These are phyloP conservation scores for Crax fasciolata DNA, from an alignment of 2,797 vertebrate species.

Conservation along the genomic window DNA sequence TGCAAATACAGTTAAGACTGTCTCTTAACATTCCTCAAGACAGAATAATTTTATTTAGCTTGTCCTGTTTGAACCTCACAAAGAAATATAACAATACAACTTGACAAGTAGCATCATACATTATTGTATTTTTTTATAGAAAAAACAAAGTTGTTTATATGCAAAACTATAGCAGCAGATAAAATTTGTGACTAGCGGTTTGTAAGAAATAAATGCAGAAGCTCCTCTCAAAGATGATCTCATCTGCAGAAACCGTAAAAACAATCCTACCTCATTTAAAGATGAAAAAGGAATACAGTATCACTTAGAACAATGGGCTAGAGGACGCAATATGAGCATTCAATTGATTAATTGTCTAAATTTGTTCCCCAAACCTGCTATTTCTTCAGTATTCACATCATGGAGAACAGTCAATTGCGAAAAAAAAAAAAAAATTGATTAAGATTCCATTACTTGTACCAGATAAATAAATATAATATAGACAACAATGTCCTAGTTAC, in stretches of 20 bases:
- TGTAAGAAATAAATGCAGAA: conserved; percentile 52
- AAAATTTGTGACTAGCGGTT: conserved; percentile 45
- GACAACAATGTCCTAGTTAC: background rate
- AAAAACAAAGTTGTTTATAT: background rate
- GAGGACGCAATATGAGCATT: background rate
- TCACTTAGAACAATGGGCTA: conserved; percentile 35
- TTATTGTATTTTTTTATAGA: background rate
- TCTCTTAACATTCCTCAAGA: conserved; percentile 5
- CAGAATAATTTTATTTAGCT: background rate
- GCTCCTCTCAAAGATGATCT: conserved; percentile 26
- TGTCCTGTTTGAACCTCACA: conserved; percentile 3
- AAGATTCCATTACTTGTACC: background rate
- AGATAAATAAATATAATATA: background rate
- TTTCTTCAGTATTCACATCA: background rate
- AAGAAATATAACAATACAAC: background rate
- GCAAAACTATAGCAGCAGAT: conserved; percentile 31
- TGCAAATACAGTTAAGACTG: background rate
- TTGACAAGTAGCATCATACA: background rate
- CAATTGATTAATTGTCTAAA: conserved; percentile 49
- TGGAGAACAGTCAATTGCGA: background rate
- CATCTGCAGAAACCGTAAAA: conserved; percentile 26
- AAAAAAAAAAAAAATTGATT: background rate
- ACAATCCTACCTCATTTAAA: conserved; percentile 32
- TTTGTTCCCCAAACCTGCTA: conserved; percentile 10
- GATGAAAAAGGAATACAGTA: background rate